Evolutionary conservation across 2,797 vertebrate genomes (phyloP).

Genomic region (Rachycentron canadum): DNA sequence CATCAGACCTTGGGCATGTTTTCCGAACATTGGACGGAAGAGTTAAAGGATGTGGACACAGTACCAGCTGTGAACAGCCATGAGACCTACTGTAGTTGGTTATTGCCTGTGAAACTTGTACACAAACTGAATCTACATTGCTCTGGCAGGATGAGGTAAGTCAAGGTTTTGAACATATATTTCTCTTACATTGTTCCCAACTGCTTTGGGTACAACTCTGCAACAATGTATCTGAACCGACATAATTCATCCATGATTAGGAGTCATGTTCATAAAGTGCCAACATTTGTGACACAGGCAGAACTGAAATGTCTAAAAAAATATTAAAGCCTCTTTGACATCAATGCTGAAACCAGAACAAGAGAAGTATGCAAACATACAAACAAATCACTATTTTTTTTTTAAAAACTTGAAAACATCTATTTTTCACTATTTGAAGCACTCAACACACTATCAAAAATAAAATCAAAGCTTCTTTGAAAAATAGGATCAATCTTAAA

Average conservation of each 20-base stretch:
- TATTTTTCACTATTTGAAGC: constrained; percentile 64
- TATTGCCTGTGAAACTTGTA: constrained; percentile 63
- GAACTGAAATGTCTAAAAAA: constrained; percentile 44
- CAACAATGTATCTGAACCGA: constrained; percentile 67
- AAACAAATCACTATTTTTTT: constrained; percentile 58
- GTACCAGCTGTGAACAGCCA: constrained; percentile 83
- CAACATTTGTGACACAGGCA: constrained; percentile 62
- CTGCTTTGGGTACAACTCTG: constrained; percentile 58
- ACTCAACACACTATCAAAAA: constrained; percentile 81
- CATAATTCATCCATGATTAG: constrained; percentile 48
- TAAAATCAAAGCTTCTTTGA: constrained; percentile 80
- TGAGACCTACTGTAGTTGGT: constrained; percentile 57
- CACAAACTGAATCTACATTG: constrained; percentile 73
- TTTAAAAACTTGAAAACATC: constrained; percentile 54
- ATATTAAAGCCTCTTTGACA: constrained; percentile 71
- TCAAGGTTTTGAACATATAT: constrained; percentile 72
- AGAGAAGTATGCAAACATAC: constrained; percentile 54
- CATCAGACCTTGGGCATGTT: constrained; percentile 69
- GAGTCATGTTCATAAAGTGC: constrained; percentile 56
- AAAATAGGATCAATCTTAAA: constrained; percentile 74
- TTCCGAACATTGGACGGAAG: constrained; percentile 73
- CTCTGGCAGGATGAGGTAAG: constrained; percentile 79
- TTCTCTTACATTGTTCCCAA: constrained; percentile 53
- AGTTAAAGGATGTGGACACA: constrained; percentile 76
- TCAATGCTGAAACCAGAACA: constrained; percentile 61